Evolutionary conservation across 2,113 vertebrate genomes (phyloP).

Genomic region (Centropus bengalensis): DNA sequence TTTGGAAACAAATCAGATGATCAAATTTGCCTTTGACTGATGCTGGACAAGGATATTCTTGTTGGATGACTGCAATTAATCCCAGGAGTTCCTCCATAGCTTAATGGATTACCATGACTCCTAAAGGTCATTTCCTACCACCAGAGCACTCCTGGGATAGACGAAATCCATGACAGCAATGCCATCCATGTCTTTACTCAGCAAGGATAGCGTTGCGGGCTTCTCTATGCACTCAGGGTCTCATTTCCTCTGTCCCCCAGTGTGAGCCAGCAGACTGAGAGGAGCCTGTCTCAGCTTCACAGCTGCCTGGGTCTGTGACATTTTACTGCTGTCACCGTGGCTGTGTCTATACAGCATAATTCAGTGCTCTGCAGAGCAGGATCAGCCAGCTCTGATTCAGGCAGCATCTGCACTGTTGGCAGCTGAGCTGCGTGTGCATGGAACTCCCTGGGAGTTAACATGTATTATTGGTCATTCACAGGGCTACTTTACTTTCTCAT

Average conservation of each 20-base stretch:
- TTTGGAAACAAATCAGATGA: neutral
- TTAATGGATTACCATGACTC: neutral
- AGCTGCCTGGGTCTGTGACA: neutral
- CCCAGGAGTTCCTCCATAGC: neutral
- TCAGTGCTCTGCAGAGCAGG: neutral
- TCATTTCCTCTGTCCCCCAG: neutral
- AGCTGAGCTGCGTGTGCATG: neutral
- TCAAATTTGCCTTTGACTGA: neutral
- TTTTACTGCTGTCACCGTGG: neutral
- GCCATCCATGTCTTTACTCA: neutral
- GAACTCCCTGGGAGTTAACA: neutral
- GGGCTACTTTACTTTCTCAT: neutral
- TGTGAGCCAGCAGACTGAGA: neutral
- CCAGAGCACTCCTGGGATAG: neutral
- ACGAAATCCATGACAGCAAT: neutral
- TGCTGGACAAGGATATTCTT: neutral
- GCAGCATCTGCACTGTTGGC: neutral
- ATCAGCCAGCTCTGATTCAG: neutral
- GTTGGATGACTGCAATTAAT: neutral
- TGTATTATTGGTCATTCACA: neutral
- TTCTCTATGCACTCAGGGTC: neutral
- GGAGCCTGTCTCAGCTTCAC: neutral
- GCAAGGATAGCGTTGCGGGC: accelerated
- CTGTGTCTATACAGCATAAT: neutral
- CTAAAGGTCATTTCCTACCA: neutral